Evolutionary conservation across 2,113 vertebrate genomes (phyloP), one percentile per base, ranked within the genome.

Genomic region (Salminus brasiliensis): DNA sequence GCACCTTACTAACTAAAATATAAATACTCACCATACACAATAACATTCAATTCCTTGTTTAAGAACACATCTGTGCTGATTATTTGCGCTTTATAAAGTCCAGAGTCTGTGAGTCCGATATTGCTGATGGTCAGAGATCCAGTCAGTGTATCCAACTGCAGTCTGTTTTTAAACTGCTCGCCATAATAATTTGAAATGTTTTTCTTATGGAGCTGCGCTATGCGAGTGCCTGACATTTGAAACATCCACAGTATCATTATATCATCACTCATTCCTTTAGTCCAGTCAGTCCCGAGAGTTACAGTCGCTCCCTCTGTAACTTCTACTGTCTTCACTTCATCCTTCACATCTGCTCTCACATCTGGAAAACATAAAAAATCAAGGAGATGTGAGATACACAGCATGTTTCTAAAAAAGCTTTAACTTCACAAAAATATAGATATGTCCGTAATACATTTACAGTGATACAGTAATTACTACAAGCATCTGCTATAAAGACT

Each of bases 81-180:
- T 0, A 29, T 25, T 32, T n/a, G n/a, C n/a, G 36, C 2, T 25
- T 21, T 73, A 36, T 80, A 80, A 59, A 43, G 25, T 55, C 78
- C 78, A 0, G 78, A 67, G 59, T 73, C 45, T 25, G 30, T 39
- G 3, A n/a, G 8, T 2, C 5, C 32, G 12, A 13, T 67, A 36
- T 80, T 55, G 1, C 30, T 43, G 32, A 80, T 74, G 78, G 71
- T 80, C 60, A 80, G 78, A 27, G 70, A 66, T 25, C 78, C 78
- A 1, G 34, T 80, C 1, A 29, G 27, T 25, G 41, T 15, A 39
- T 80, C 27, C 49, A 74, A 34, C 3, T 55, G 25, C 60, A 80
- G 71, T 4, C 21, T 13, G n/a, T 39, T 65, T 73, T 18, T 60
- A 27, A 72, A 85, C 27, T 25, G 12, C 57, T 16, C 57, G 7